phyloP scores from a whole-genome alignment of 2,113 vertebrate species.

The Alligator mississippiensis region DNA sequence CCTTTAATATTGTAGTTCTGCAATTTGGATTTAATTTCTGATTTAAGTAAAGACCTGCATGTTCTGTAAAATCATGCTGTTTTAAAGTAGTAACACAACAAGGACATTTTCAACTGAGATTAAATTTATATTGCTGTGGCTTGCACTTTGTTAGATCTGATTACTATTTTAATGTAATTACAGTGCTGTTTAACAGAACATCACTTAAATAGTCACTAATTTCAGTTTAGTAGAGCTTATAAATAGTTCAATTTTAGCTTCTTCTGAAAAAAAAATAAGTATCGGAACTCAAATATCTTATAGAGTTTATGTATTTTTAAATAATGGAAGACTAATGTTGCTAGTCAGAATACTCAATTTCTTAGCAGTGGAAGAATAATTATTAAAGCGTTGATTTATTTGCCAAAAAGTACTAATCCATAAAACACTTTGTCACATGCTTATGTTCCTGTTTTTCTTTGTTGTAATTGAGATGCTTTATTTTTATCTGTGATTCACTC shows the following conservation, averaged over 20 bases:
- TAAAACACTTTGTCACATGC: neutral
- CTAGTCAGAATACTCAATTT: neutral
- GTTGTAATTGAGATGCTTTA: conserved; percentile 54
- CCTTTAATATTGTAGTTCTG: neutral
- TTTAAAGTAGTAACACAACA: neutral
- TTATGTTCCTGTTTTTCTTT: conserved; percentile 16
- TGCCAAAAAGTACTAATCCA: neutral
- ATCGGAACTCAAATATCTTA: neutral
- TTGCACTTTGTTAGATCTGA: neutral
- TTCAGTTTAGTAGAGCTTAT: neutral
- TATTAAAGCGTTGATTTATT: neutral
- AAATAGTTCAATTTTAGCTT: neutral
- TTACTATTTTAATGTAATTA: neutral
- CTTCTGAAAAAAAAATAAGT: neutral
- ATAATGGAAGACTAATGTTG: neutral
- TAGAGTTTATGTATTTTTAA: neutral
- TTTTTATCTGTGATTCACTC: conserved; percentile 57
- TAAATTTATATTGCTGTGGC: neutral
- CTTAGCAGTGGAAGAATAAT: neutral
- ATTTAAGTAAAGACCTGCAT: neutral
- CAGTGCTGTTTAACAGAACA: neutral
- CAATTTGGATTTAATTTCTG: neutral
- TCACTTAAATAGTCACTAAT: neutral
- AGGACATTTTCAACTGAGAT: neutral
- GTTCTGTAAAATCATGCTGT: neutral